Evolutionary conservation across 2,888 invertebrate genomes (phyloP), one percentile per base, ranked within the genome.

Genomic region (Ochlodes sylvanus): DNA sequence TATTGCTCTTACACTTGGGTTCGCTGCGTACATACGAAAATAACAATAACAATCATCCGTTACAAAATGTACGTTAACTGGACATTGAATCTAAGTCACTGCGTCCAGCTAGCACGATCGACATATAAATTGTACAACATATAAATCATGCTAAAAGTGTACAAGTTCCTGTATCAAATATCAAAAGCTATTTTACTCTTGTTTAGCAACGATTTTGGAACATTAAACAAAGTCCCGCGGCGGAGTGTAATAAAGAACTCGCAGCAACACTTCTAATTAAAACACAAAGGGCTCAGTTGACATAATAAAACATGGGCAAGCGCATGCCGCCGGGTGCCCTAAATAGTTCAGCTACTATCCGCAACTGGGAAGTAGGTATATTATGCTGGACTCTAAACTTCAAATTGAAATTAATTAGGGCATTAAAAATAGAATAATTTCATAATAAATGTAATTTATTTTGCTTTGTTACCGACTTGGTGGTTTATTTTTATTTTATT

Each of bases 201-300:
- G 54, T 54, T 62, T 54, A 42, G 34, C 47, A 50, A 54, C 54
- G 54, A 42, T 42, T 66, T 12, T 15, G 58, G 38, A 17, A 60
- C 58, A 67, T 41, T 27, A 55, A 54, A 55, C 67, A 58, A 38
- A 3, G 34, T 56, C 47, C 57, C 62, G 44, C 5, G 44, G 44
- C 34, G 54, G 60, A 52, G 54, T 68, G 72, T 61, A 79, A 85
- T 82, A 81, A 81, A 83, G 77, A 76, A 77, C 72, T 78, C 68
- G 71, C 69, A 77, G 72, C 73, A 72, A 66, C 69, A 74, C 77
- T 76, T 81, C 85, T 88, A 89, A 89, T 88, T 87, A 87, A 89
- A 88, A 86, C 85, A 87, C 87, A 90, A 89, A 88, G 85, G 84
- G 79, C 77, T 78, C 79, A 78, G 79, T 81, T 85, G 83, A 83